phyloP scores from a whole-genome alignment of 2,888 invertebrate genomes.

The Drosophila anomelani region DNA sequence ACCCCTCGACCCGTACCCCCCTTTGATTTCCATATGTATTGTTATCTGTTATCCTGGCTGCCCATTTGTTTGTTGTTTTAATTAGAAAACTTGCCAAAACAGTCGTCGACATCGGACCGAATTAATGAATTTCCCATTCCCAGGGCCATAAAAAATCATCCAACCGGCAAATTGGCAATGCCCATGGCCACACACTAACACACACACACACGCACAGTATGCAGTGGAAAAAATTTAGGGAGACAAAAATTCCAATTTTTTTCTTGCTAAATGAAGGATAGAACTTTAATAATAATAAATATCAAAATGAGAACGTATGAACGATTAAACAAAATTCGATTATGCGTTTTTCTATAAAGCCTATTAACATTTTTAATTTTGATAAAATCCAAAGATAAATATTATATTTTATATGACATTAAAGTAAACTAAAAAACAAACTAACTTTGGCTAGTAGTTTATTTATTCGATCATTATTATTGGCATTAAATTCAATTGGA shows the following conservation, averaged over 20 bases:
- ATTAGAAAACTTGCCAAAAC: slow-evolving; percentile 75
- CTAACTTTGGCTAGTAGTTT: no score
- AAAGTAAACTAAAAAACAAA: no score
- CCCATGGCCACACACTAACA: slow-evolving; percentile 11
- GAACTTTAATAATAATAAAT: not conserved
- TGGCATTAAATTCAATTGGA: no score
- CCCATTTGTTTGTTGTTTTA: slow-evolving; percentile 80
- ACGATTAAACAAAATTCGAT: no score
- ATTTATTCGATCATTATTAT: no score
- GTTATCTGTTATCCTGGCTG: slow-evolving; percentile 69
- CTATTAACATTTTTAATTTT: no score
- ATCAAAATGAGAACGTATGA: no score
- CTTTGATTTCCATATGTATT: slow-evolving; percentile 75
- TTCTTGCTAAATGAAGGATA: not conserved
- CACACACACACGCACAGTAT: slow-evolving; percentile 17
- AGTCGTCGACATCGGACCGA: slow-evolving; percentile 55
- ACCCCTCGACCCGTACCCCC: not conserved
- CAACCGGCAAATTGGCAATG: slow-evolving; percentile 47
- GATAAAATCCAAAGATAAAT: no score
- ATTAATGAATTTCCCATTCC: slow-evolving; percentile 70
- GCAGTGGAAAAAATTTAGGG: slow-evolving; percentile 47
- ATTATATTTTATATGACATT: no score
- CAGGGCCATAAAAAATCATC: slow-evolving; percentile 36
- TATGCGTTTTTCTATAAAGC: no score
- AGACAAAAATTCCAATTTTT: accelerated